phyloP scores from a whole-genome alignment of 2,113 vertebrate genomes.

The Coreoperca whiteheadi region DNA sequence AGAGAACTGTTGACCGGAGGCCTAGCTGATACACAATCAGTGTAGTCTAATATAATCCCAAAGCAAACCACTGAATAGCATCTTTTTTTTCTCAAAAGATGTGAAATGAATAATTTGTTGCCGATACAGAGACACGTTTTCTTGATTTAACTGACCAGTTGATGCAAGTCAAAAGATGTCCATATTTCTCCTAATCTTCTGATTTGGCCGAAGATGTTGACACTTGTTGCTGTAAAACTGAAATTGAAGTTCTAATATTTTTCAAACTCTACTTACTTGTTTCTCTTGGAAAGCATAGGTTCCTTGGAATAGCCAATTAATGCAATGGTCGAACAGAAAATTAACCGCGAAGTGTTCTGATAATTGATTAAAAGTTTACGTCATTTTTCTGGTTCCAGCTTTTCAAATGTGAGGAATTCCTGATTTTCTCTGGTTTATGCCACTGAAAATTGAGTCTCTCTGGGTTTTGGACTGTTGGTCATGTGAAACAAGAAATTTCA shows the following conservation, averaged over 20 bases:
- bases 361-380: background rate
- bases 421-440: background rate
- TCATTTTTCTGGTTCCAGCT: background rate
- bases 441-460: background rate
- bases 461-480: background rate
- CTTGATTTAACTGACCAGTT: background rate
- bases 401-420: background rate
- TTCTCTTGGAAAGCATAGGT: background rate
- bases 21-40: background rate
- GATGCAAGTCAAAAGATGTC: background rate
- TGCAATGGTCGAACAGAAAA: no score
- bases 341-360: background rate
- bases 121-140: background rate
- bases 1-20: background rate
- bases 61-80: background rate
- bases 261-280: background rate
- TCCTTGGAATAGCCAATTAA: background rate
- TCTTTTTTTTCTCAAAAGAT: background rate
- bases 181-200: background rate
- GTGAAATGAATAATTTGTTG: background rate
- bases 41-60: constrained; percentile 2
- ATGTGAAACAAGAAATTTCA: background rate
- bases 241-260: background rate
- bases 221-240: background rate
- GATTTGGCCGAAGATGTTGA: background rate